Evolutionary conservation across 2,113 vertebrate species (phyloP).

Genomic region (Ginglymostoma cirratum): DNA sequence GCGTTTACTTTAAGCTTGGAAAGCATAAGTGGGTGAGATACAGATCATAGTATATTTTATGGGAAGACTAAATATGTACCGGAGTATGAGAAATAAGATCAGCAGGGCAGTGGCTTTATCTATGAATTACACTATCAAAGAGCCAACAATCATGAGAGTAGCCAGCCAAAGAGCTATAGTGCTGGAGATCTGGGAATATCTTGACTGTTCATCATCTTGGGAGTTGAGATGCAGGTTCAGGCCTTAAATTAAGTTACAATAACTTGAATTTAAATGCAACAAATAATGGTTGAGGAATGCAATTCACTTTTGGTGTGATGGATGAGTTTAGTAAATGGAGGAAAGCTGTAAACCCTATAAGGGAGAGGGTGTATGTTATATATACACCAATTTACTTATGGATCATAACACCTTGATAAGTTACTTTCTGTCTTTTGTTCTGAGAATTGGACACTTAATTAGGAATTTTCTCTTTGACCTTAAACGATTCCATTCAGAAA

Average conservation of each 20-base stretch:
- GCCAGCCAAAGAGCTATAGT: background rate
- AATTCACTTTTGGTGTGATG: background rate
- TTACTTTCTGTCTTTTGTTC: background rate
- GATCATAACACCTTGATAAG: background rate
- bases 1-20: background rate
- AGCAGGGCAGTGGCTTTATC: background rate
- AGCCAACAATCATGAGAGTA: background rate
- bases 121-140: background rate
- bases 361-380: background rate
- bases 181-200: background rate
- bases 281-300: background rate
- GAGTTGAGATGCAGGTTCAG: background rate
- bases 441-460: background rate
- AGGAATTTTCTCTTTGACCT: background rate
- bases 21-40: background rate
- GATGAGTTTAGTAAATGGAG: background rate
- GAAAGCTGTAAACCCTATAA: background rate
- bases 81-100: background rate
- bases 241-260: background rate
- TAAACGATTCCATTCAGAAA: background rate
- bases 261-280: background rate
- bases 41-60: background rate
- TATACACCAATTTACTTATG: background rate
- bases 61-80: background rate
- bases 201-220: background rate